These are phyloP conservation scores for Palloptera scutellata DNA, from an alignment of 2,888 invertebrate genomes.

Conservation along the genomic window DNA sequence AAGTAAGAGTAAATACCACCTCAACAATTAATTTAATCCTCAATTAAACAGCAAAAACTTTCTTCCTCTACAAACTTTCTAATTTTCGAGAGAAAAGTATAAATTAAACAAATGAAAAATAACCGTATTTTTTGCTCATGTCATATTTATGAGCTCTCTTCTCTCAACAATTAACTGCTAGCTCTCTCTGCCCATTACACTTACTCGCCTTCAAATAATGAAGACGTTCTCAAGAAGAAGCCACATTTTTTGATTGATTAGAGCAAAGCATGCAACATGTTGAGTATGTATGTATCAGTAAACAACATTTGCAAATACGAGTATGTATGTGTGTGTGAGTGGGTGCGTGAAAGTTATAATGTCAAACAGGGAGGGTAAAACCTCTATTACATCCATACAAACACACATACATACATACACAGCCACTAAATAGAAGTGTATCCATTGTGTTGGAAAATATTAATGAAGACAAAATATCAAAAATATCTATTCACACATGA, in stretches of 20 bases:
- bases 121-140: conserved; percentile 3
- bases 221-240: conserved; percentile 9
- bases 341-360: neutral
- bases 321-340: neutral
- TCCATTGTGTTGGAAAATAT: neutral
- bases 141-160: too few relatives aligned
- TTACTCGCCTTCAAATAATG: conserved; percentile 17
- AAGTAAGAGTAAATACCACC: too few relatives aligned
- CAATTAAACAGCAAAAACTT: neutral
- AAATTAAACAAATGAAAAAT: conserved; percentile 27
- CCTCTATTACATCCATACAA: neutral
- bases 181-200: neutral
- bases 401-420: neutral
- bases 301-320: neutral
- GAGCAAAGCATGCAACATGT: conserved; percentile 16
- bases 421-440: neutral
- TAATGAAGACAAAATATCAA: neutral
- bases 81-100: conserved; percentile 21
- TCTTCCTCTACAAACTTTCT: too few relatives aligned
- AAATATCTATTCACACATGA: too few relatives aligned
- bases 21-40: conserved; percentile 13
- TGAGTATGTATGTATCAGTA: neutral
- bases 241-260: conserved; percentile 25
- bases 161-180: neutral
- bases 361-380: conserved; percentile 9